Conservation (phyloP, 2,888 invertebrate species). For the Ditula angustiorana region DNA sequence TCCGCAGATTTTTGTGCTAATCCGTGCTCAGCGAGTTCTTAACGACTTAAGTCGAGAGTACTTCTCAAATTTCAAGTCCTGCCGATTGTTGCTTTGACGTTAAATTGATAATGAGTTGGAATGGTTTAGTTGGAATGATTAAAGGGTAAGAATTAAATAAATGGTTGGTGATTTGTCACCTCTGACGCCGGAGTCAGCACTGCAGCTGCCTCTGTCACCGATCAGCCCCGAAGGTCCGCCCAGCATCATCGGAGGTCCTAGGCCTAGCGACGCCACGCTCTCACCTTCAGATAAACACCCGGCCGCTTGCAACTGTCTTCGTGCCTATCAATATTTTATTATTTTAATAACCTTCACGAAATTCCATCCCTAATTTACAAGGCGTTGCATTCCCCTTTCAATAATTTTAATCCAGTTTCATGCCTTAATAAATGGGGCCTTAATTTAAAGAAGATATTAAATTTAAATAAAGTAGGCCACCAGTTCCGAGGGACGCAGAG, state of each 20-base stretch:
- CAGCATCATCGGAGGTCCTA: conserved; percentile 87
- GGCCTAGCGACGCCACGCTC: conserved; percentile 90
- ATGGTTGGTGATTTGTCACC: conserved; percentile 63
- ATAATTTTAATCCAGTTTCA: conserved; percentile 55
- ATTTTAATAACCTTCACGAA: background rate
- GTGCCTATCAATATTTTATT: conserved; percentile 79
- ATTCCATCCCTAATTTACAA: conserved; percentile 9
- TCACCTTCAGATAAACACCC: conserved; percentile 95
- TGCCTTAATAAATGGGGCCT: conserved; percentile 65
- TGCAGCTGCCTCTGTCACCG: conserved; percentile 92
- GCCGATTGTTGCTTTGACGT: conserved; percentile 27
- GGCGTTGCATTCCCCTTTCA: conserved; percentile 12
- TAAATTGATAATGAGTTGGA: conserved; percentile 23
- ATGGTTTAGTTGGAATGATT: background rate
- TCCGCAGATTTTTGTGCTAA: conserved; percentile 37
- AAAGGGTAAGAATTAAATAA: background rate
- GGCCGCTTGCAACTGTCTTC: conserved; percentile 90
- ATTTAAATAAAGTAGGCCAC: conserved; percentile 55
- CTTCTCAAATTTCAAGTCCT: conserved; percentile 25
- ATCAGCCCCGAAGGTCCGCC: conserved; percentile 78
- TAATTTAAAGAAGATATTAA: conserved; percentile 64
- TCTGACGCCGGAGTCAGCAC: conserved; percentile 94
- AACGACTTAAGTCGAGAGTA: conserved; percentile 34
- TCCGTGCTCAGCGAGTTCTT: conserved; percentile 36
- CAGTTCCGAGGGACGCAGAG: conserved; percentile 50